Base-by-base conservation (phyloP, 2,797 vertebrate species). In the Sebastes kiyomatsui region DNA sequence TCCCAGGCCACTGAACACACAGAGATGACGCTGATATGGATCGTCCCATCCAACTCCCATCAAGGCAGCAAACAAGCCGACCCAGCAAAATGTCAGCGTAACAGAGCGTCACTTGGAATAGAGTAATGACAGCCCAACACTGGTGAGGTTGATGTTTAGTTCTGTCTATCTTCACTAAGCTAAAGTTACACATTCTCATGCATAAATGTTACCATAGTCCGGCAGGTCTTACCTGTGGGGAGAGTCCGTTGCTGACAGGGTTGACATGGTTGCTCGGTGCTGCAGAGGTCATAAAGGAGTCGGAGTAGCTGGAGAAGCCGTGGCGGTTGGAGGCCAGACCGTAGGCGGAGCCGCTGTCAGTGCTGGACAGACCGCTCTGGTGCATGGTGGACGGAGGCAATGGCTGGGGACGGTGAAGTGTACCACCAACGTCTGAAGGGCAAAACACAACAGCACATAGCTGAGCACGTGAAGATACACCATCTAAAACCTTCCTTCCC, bases 371-470 rank as follows among this genome's bases (percentile, higher is more conserved):
- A 1, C 97, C 96, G 0, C 96, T 94, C 94, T 99, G 98, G 92
- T 99, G 98, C 97, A 98, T 97, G 90, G 97, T 97, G 87, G 98
- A 98, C 0, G 98, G 98, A 0, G 98, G 98, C 67, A 99, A 91
- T 0, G 98, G 98, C 92, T 99, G 98, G 7, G 98, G 98, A 56
- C 98, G 96, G 94, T 99, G 98, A 12, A 99, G 94, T 0, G 98
- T 98, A 79, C 97, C 96, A 56, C 96, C 91, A 9, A 94, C 96
- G 0, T 99, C 98, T 98, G 93, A 66, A 91, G 62, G 80, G 54
- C 33, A 60, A 80, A 58, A 70, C 28, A 72, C 9, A 80, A 38
- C 33, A 75, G 30, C 13, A 74, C 27, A 59, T 7, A 67, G 30
- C 13, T 79, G 11, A 80, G 49, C 18, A 49, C 8, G 7, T 9